Conservation (phyloP, 30 jellyfish, hydroid and myxozoan genomes). For the Kudoa iwatai region DNA sequence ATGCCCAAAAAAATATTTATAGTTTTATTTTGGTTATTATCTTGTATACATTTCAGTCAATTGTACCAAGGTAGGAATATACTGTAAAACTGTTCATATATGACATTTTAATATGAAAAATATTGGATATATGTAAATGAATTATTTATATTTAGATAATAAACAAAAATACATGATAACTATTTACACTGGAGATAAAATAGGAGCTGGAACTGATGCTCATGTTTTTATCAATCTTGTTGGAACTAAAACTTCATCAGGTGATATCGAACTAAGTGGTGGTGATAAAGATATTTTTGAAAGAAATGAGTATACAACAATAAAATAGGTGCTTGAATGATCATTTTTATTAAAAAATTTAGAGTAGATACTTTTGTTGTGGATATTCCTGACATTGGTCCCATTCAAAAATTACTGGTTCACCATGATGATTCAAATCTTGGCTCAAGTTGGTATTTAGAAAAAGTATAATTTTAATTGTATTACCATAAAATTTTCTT, state of each 20-base stretch:
- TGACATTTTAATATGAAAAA: too few species aligned
- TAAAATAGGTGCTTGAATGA: too few species aligned
- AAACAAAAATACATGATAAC: constrained; percentile 20
- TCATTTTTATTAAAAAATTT: constrained; percentile 1
- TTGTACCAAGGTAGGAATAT: too few species aligned
- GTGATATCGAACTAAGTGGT: neutral
- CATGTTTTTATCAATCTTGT: constrained; percentile 19
- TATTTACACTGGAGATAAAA: constrained; percentile 54
- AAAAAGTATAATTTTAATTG: constrained; percentile 17
- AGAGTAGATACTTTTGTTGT: constrained; percentile 67
- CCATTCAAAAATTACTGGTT: constrained; percentile 13
- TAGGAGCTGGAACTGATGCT: constrained; percentile 95
- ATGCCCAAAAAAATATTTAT: too few species aligned
- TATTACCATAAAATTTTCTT: too few species aligned
- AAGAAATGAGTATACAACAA: neutral
- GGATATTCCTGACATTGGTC: constrained; percentile 36
- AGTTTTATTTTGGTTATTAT: too few species aligned
- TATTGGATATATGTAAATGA: too few species aligned
- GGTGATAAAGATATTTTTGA: neutral
- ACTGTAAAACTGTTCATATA: too few species aligned
- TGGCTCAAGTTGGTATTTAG: constrained; percentile 79
- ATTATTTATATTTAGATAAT: too few species aligned
- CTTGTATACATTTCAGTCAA: too few species aligned
- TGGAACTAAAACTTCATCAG: constrained; percentile 3
- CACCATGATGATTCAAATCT: constrained; percentile 53